A percentile compares a stretch with the other conserved stretches of the same genome.
Conservation (phyloP, 1,140 invertebrate species). For the Eumeta japonica region DNA sequence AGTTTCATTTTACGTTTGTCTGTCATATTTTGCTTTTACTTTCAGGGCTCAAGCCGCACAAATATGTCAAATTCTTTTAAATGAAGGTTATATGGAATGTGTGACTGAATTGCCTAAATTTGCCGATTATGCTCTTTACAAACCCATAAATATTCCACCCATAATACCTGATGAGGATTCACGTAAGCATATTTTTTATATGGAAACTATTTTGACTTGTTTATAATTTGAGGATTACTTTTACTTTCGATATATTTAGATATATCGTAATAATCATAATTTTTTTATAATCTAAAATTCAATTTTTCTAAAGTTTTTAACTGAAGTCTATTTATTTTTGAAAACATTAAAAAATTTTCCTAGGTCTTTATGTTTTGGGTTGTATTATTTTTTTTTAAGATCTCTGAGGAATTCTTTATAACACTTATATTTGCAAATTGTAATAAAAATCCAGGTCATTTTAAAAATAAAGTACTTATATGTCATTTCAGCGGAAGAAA, state of each 20-base stretch:
- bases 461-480: background rate
- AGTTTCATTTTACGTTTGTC: too few species aligned
- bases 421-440: background rate
- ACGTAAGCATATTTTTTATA: too few species aligned
- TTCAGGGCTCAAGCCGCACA: slow-evolving; percentile 73
- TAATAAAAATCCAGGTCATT: background rate
- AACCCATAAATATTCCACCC: slow-evolving; percentile 33
- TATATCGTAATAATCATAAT: too few species aligned
- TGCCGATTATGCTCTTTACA: slow-evolving; percentile 59
- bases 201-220: too few species aligned
- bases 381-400: background rate
- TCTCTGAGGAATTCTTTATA: background rate
- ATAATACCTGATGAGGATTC: slow-evolving; percentile 3
- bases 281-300: too few species aligned
- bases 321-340: too few species aligned
- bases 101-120: slow-evolving; percentile 59
- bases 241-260: too few species aligned
- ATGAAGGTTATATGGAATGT: slow-evolving; percentile 75
- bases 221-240: too few species aligned
- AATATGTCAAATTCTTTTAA: slow-evolving; percentile 79
- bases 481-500: slow-evolving; percentile 18
- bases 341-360: too few species aligned
- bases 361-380: background rate
- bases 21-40: background rate
- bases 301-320: too few species aligned